phyloP scores from a whole-genome alignment of 2,797 vertebrate species.

The Gymnothorax javanicus region DNA sequence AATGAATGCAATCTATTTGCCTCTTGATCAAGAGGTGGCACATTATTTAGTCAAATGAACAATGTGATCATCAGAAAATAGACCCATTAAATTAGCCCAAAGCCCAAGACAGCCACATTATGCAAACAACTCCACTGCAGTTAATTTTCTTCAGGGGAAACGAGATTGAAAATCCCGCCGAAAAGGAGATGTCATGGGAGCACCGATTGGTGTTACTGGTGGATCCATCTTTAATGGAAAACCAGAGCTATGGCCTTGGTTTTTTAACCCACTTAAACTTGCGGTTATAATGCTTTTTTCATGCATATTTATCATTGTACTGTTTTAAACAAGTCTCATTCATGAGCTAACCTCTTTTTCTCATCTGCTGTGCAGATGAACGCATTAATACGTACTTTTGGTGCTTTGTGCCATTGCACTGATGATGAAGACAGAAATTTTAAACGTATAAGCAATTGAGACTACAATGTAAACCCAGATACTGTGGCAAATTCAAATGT shows the following conservation, averaged over 20 bases:
- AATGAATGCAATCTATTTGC: slow-evolving; percentile 14
- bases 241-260: background rate
- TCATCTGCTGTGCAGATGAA: too few relatives aligned
- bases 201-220: background rate
- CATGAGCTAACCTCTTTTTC: too few relatives aligned
- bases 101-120: background rate
- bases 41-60: slow-evolving; percentile 4
- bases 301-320: too few relatives aligned
- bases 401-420: too few relatives aligned
- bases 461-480: too few relatives aligned
- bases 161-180: background rate
- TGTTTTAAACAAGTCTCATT: too few relatives aligned
- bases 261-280: background rate
- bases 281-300: too few relatives aligned
- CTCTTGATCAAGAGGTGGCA: background rate
- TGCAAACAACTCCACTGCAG: background rate
- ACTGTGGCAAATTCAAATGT: too few relatives aligned
- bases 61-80: slow-evolving; percentile 21
- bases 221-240: background rate
- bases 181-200: background rate
- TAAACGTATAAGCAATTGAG: too few relatives aligned
- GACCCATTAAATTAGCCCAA: background rate
- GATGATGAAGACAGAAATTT: too few relatives aligned
- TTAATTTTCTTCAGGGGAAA: background rate
- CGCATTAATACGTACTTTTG: too few relatives aligned